phyloP scores from a whole-genome alignment of 2,797 vertebrate species.

The Pristis pectinata region DNA sequence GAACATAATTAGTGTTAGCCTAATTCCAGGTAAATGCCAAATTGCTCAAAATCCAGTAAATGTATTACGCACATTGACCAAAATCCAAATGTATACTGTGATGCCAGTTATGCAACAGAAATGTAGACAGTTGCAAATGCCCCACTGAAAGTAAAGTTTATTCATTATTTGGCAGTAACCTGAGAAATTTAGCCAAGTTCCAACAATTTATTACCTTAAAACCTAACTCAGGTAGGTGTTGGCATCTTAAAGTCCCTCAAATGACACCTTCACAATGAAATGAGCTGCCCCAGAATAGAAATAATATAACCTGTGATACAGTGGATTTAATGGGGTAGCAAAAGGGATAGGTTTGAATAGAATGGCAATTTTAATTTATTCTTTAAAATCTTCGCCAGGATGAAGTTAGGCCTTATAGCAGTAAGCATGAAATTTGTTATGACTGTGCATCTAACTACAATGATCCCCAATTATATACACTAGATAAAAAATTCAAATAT shows the following conservation, averaged over 20 bases:
- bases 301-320: background rate
- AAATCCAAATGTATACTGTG: background rate
- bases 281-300: background rate
- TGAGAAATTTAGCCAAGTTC: background rate
- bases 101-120: background rate
- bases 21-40: background rate
- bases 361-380: background rate
- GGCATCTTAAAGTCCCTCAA: background rate
- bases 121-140: background rate
- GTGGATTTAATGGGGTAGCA: background rate
- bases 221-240: background rate
- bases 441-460: background rate
- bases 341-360: background rate
- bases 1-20: background rate
- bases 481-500: background rate
- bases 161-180: background rate
- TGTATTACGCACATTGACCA: background rate
- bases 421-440: background rate
- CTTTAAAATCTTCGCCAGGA: background rate
- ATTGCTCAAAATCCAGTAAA: background rate
- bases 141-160: background rate
- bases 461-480: background rate
- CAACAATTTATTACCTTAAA: background rate
- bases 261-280: background rate
- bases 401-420: background rate